Evolutionary conservation across 2,797 vertebrate species (phyloP).

Genomic region (Falco novaeseelandiae): DNA sequence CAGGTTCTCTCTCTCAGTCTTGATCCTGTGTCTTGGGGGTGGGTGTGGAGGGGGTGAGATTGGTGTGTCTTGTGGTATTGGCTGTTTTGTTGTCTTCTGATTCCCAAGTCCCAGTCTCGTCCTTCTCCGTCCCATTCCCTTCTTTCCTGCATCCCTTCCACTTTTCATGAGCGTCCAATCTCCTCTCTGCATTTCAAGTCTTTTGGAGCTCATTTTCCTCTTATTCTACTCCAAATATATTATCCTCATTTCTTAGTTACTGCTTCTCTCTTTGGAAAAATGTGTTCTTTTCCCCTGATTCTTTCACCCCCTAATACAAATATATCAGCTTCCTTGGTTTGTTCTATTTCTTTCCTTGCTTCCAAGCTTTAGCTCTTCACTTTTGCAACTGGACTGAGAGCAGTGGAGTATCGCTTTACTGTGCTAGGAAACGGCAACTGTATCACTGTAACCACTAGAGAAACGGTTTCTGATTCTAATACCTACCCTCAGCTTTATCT

Average conservation of each 20-base stretch:
- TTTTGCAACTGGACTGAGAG: not conserved
- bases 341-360: not conserved
- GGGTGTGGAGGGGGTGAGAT: not conserved
- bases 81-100: not conserved
- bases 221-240: not conserved
- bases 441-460: not conserved
- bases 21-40: not conserved
- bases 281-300: not conserved
- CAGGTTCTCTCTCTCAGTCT: not conserved
- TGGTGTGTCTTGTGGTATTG: not conserved
- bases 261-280: not conserved
- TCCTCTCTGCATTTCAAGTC: not conserved
- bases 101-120: not conserved
- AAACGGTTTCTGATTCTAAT: not conserved
- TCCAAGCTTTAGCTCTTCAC: not conserved
- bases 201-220: not conserved
- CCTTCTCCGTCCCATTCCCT: not conserved
- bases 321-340: not conserved
- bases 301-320: not conserved
- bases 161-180: not conserved
- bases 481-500: not conserved
- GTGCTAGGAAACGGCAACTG: not conserved
- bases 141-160: not conserved
- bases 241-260: not conserved
- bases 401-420: not conserved